Conservation (phyloP, 2,113 vertebrate genomes). For the Sinocyclocheilus grahami region DNA sequence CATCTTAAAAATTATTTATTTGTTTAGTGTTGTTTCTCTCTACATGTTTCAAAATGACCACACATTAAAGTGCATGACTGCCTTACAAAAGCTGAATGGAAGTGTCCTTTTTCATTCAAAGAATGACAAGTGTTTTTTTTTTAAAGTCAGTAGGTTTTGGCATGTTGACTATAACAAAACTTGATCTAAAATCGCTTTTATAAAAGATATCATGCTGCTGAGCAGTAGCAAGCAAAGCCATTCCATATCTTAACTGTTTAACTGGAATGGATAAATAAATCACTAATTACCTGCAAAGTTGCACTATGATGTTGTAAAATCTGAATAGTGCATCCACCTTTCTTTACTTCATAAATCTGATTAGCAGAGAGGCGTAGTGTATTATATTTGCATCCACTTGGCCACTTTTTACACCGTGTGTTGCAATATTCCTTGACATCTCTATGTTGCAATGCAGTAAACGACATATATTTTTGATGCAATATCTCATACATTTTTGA, state of each 20-base stretch:
- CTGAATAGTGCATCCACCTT: neutral
- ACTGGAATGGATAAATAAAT: neutral
- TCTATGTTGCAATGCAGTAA: no score
- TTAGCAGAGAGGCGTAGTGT: neutral
- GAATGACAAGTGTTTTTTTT: neutral
- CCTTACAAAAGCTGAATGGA: neutral
- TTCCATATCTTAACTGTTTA: neutral
- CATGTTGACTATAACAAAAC: neutral
- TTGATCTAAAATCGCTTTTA: neutral
- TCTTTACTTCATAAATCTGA: neutral
- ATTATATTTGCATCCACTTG: neutral
- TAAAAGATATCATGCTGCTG: neutral
- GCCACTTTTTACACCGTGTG: neutral
- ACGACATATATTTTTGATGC: neutral
- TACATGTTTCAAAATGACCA: neutral
- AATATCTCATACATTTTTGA: neutral
- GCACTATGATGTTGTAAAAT: neutral
- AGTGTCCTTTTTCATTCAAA: conserved; percentile 1
- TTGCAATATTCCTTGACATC: neutral
- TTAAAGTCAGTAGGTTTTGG: neutral
- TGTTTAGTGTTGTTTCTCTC: neutral
- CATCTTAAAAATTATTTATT: conserved; percentile 13
- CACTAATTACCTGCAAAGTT: neutral
- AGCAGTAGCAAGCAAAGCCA: neutral
- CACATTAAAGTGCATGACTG: neutral